Percentiles rank a stretch among this genome's conserved stretches.
phyloP scores from a whole-genome alignment of 2,113 vertebrate species.

The Condylura cristata region DNA sequence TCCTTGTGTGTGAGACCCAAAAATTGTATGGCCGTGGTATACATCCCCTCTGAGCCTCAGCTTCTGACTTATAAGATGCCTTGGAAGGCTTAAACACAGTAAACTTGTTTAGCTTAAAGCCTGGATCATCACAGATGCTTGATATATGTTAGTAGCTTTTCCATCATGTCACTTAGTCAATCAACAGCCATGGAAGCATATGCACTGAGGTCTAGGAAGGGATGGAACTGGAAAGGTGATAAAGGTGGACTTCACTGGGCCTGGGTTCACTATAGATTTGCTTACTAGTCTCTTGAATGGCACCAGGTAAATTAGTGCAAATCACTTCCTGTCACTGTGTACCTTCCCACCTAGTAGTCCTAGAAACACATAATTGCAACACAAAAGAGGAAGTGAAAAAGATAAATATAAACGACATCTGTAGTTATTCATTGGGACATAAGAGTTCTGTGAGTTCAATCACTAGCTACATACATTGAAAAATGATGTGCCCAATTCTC shows the following conservation, averaged over 20 bases:
- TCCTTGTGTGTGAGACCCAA: background rate
- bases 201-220: background rate
- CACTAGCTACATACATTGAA: background rate
- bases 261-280: background rate
- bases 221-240: background rate
- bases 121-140: background rate
- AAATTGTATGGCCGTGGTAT: background rate
- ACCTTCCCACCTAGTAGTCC: background rate
- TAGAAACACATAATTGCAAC: background rate
- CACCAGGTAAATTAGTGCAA: background rate
- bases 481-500: background rate
- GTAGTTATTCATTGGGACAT: background rate
- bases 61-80: background rate
- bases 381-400: background rate
- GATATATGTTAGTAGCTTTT: background rate
- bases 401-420: background rate
- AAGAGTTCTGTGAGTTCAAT: background rate
- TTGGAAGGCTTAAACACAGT: background rate
- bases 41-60: background rate
- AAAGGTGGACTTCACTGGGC: background rate
- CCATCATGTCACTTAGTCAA: background rate
- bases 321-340: background rate
- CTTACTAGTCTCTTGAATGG: background rate
- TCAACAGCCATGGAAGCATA: background rate
- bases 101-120: background rate